Base-by-base conservation (phyloP, 2,888 invertebrate species). In the Galerucella nymphaeae region DNA sequence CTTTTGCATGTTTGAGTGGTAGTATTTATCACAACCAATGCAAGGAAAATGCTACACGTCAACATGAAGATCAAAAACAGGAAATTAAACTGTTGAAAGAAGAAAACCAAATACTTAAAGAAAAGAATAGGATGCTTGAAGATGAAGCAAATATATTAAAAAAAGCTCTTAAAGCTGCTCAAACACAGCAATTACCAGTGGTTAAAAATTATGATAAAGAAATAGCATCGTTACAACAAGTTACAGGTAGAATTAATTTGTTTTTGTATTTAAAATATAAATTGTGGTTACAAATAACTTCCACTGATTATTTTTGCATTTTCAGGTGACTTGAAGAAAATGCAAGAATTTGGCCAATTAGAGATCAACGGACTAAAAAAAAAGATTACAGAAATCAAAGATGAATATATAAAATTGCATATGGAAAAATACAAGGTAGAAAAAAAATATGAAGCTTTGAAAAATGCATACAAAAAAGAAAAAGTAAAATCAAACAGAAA, bases 291-390 rank as follows among this genome's bases (percentile, higher is more conserved):
- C 8, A 30, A 30, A 30, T 30, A 30, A 30, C 8, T 30, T 30
- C 8, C 30, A 30, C 6, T 30, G 4, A 4, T 30, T 30, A 30
- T 30, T 30, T 55, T 55, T 50, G n/a, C n/a, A 23, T 59, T 58
- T 66, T 48, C 48, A 67, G 74, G 75, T 9, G 75, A 75, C 53
- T 76, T 84, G 42, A 81, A 82, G 63, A 75, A 74, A n/a, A 77
- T 78, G 16, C 50, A 83, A 18, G 71, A 76, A 16, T 66, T 68
- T 16, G 84, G 84, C 70, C 82, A 84, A 55, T 78, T 77, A 53
- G 85, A 86, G 72, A 82, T 85, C 16, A 78, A 82, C 68, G 72
- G 76, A 50, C 78, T 85, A 53, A 84, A 83, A 77, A 58, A 68
- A 16, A 81, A 81, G 72, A 77, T 83, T 50, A 70, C 72, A n/a